These are phyloP conservation scores for Planococcus citri DNA, from an alignment of 1,140 invertebrate genomes.

Conservation along the genomic window DNA sequence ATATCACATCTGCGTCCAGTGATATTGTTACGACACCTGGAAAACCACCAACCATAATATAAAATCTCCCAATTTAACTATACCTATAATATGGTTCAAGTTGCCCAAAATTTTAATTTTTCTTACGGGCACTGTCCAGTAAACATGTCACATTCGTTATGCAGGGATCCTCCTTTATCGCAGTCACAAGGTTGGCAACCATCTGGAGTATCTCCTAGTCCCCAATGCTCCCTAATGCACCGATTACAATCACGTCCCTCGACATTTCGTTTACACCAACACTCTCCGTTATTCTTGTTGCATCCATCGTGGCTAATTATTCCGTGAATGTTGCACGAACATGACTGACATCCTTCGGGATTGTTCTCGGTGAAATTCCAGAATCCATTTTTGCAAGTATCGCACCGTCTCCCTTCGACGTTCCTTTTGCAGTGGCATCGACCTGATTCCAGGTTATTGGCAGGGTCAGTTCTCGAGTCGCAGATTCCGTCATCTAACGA, in stretches of 20 bases:
- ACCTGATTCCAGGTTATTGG: conserved; percentile 47
- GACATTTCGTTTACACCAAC: conserved; percentile 83
- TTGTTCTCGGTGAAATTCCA: conserved; percentile 76
- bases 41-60: conserved; percentile 13
- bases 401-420: conserved; percentile 67
- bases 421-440: conserved; percentile 71
- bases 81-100: neutral
- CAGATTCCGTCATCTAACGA: conserved; percentile 78
- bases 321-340: conserved; percentile 74
- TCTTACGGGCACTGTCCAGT: conserved; percentile 65
- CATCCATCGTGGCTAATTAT: conserved; percentile 83
- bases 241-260: conserved; percentile 84
- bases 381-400: conserved; percentile 70
- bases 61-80: neutral
- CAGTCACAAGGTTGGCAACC: conserved; percentile 91
- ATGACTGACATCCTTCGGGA: conserved; percentile 73
- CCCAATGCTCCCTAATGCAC: conserved; percentile 77
- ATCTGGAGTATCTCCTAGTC: conserved; percentile 68
- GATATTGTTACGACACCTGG: conserved; percentile 69
- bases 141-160: conserved; percentile 80
- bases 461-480: conserved; percentile 61
- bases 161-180: conserved; percentile 73
- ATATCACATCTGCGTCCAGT: conserved; percentile 74
- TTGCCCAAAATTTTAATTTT: neutral
- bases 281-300: conserved; percentile 71